phyloP scores from a whole-genome alignment of 2,113 vertebrate genomes.

The Tilapia sparmanii region DNA sequence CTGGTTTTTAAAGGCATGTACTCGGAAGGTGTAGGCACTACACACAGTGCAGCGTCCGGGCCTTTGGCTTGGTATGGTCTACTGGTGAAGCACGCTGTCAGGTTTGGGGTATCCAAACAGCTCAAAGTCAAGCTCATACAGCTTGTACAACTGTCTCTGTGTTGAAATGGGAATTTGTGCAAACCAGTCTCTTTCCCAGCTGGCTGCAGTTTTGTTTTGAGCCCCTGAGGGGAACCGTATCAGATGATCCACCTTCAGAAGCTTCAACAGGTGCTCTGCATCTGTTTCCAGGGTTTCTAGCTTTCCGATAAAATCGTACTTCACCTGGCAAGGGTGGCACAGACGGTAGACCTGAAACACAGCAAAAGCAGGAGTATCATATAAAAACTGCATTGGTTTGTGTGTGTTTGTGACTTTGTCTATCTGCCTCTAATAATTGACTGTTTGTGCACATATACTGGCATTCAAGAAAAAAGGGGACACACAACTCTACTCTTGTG shows the following conservation, averaged over 20 bases:
- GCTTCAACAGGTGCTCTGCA: conserved; percentile 81
- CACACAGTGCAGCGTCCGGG: conserved; percentile 6
- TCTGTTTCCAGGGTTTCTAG: conserved; percentile 90
- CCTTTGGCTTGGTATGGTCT: not conserved
- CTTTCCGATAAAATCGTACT: conserved; percentile 91
- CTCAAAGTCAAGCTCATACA: conserved; percentile 87
- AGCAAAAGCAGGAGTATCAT: not conserved
- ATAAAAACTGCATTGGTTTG: not conserved
- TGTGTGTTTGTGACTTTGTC: not conserved
- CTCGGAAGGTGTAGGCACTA: not conserved
- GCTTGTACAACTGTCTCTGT: conserved; percentile 82
- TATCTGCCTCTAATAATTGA: not conserved
- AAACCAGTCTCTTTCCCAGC: conserved; percentile 89
- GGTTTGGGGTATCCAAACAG: conserved; percentile 91
- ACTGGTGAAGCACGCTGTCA: conserved; percentile 71
- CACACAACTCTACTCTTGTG: not conserved
- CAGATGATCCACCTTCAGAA: conserved; percentile 79
- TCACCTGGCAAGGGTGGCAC: conserved; percentile 91
- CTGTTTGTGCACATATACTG: not conserved
- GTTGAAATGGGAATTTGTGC: conserved; percentile 76
- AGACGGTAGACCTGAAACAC: conserved; percentile 73
- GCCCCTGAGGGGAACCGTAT: conserved; percentile 82
- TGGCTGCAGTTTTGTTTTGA: conserved; percentile 79
- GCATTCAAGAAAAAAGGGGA: not conserved
- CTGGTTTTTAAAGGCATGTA: not conserved